phyloP scores from a whole-genome alignment of 1,140 invertebrate genomes.

The Callitettix versicolor region DNA sequence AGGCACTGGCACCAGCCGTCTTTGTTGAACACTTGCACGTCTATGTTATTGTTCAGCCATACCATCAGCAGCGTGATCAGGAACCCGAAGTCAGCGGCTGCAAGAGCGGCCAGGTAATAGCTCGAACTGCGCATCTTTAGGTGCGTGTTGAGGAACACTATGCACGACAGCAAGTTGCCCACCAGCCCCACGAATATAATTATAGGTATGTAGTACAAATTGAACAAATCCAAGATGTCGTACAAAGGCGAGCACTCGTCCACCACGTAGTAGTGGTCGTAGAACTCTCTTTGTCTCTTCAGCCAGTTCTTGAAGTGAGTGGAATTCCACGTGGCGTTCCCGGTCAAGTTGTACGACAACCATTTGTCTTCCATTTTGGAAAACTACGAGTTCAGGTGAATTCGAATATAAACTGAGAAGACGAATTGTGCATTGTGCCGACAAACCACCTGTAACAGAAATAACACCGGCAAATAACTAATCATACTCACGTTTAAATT shows the following conservation, averaged over 20 bases:
- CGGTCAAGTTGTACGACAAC: too few species aligned
- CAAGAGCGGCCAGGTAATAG: slow-evolving; percentile 46
- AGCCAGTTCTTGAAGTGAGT: too few species aligned
- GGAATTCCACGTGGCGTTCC: too few species aligned
- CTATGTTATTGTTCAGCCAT: slow-evolving; percentile 40
- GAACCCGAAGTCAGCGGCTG: slow-evolving; percentile 43
- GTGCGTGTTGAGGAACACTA: slow-evolving; percentile 45
- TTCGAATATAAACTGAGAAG: too few species aligned
- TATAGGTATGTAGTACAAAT: slow-evolving; percentile 40
- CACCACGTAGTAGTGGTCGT: slow-evolving; percentile 3
- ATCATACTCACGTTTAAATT: too few species aligned
- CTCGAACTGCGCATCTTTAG: slow-evolving; percentile 44
- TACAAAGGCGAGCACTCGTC: slow-evolving; percentile 24
- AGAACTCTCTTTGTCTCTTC: neutral
- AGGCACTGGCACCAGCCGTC: slow-evolving; percentile 45
- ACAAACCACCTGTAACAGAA: too few species aligned
- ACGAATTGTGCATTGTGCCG: too few species aligned
- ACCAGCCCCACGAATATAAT: slow-evolving; percentile 43
- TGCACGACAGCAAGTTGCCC: slow-evolving; percentile 43
- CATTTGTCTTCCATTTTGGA: too few species aligned
- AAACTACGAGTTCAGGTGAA: too few species aligned
- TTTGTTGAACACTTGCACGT: slow-evolving; percentile 39
- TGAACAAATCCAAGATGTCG: slow-evolving; percentile 38
- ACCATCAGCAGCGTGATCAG: slow-evolving; percentile 39
- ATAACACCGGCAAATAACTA: too few species aligned